phyloP scores from a whole-genome alignment of 2,113 vertebrate genomes.

The Sylvia atricapilla region DNA sequence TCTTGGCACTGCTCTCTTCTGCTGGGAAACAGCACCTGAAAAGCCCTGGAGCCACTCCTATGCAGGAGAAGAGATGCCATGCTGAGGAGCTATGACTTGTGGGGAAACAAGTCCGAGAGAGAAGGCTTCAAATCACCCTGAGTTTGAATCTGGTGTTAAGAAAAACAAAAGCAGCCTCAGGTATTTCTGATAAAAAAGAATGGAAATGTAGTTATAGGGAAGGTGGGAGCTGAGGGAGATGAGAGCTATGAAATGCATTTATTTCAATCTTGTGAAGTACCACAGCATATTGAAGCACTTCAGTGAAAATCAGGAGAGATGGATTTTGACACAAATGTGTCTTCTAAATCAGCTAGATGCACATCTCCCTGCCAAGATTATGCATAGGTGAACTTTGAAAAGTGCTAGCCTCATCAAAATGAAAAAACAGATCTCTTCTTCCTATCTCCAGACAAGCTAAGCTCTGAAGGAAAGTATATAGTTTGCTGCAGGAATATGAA shows the following conservation, averaged over 20 bases:
- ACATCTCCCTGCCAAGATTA: background rate
- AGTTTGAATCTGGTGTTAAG: background rate
- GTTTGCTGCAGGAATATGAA: background rate
- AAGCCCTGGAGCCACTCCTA: background rate
- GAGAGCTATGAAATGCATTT: conserved; percentile 15
- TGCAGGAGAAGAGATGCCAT: background rate
- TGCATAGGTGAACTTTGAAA: conserved; percentile 51
- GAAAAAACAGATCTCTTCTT: background rate
- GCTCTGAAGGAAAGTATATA: background rate
- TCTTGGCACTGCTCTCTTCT: background rate
- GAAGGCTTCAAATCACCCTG: background rate
- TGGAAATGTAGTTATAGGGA: background rate
- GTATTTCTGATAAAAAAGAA: background rate
- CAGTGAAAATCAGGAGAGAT: conserved; percentile 25
- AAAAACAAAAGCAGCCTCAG: conserved; percentile 9
- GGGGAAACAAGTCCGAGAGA: background rate
- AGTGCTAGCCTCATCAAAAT: conserved; percentile 58
- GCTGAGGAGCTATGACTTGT: background rate
- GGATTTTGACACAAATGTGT: conserved; percentile 54
- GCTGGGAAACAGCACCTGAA: background rate
- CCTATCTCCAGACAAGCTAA: background rate
- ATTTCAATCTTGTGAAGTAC: conserved; percentile 18
- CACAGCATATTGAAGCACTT: background rate
- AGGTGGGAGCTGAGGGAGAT: background rate
- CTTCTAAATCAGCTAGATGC: conserved; percentile 45